Evolutionary conservation across 2,113 vertebrate genomes (phyloP).

Genomic region (Lophotis ruficrista): DNA sequence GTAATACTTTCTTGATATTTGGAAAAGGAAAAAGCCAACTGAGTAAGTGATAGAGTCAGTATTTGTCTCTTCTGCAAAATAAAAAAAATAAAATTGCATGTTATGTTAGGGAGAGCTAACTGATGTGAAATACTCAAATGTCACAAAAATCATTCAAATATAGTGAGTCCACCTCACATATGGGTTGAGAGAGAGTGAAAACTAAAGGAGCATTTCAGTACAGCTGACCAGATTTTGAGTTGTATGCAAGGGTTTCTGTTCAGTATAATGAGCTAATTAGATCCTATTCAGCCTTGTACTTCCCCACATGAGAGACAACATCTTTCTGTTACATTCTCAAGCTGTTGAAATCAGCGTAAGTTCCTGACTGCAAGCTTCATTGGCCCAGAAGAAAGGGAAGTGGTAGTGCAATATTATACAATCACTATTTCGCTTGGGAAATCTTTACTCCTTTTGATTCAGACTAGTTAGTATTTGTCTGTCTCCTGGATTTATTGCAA

Average conservation of each 20-base stretch:
- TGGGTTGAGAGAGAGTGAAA: neutral
- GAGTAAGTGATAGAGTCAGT: neutral
- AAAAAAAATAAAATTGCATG: neutral
- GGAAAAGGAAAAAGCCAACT: neutral
- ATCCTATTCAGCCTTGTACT: neutral
- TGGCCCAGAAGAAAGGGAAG: constrained; percentile 12
- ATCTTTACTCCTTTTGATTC: neutral
- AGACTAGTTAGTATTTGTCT: neutral
- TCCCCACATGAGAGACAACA: neutral
- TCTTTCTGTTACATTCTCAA: neutral
- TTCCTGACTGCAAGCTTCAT: neutral
- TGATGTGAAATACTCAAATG: neutral
- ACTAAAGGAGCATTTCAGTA: neutral
- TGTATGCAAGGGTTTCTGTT: neutral
- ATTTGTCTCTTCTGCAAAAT: neutral
- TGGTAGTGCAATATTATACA: neutral
- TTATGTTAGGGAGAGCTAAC: neutral
- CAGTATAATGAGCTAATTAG: neutral
- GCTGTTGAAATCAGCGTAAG: neutral
- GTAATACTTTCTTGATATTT: neutral
- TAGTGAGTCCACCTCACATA: neutral
- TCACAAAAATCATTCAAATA: neutral
- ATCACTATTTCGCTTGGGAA: neutral
- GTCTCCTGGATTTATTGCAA: neutral
- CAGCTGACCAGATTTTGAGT: neutral